phyloP scores from a whole-genome alignment of 2,113 vertebrate species.

The Saguinus midas region DNA sequence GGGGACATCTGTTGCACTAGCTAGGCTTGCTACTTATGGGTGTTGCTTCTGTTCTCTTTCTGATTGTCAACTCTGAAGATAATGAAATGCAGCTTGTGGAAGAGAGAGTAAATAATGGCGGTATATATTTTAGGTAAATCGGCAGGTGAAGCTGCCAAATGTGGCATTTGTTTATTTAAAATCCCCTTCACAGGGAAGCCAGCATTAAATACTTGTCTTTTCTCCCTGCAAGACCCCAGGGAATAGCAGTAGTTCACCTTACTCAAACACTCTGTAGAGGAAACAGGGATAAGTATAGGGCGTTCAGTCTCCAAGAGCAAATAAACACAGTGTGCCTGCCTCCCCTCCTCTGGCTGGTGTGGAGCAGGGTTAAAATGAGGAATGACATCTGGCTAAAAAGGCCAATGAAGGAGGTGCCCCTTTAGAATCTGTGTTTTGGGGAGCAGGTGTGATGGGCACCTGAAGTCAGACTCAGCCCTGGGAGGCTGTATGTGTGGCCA shows the following conservation, averaged over 20 bases:
- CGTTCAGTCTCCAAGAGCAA: not conserved
- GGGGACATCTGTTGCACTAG: constrained; percentile 33
- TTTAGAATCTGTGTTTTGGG: too few species aligned
- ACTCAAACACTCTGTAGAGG: constrained; percentile 33
- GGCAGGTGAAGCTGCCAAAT: constrained; percentile 74
- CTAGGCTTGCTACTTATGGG: constrained; percentile 5
- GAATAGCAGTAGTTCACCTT: constrained; percentile 41
- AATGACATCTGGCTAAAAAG: fast-evolving
- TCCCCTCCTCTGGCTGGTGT: not conserved
- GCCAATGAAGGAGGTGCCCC: not conserved
- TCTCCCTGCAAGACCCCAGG: constrained; percentile 53
- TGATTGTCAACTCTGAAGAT: constrained; percentile 62
- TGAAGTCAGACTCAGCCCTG: not conserved
- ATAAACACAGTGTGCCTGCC: fast-evolving
- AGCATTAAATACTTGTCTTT: constrained; percentile 66
- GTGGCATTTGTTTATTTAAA: constrained; percentile 72
- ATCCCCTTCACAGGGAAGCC: constrained; percentile 51
- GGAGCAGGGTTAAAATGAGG: too few species aligned
- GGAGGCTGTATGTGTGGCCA: too few species aligned
- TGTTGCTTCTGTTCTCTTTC: constrained; percentile 19
- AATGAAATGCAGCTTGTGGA: constrained; percentile 64
- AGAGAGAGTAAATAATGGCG: constrained; percentile 49
- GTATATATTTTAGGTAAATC: constrained; percentile 77
- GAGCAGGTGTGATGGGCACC: too few species aligned
- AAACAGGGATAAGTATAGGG: too few species aligned